Evolutionary conservation across 2,113 vertebrate species (phyloP), one percentile per base, ranked within the genome.

Genomic region (Macrotis lagotis): DNA sequence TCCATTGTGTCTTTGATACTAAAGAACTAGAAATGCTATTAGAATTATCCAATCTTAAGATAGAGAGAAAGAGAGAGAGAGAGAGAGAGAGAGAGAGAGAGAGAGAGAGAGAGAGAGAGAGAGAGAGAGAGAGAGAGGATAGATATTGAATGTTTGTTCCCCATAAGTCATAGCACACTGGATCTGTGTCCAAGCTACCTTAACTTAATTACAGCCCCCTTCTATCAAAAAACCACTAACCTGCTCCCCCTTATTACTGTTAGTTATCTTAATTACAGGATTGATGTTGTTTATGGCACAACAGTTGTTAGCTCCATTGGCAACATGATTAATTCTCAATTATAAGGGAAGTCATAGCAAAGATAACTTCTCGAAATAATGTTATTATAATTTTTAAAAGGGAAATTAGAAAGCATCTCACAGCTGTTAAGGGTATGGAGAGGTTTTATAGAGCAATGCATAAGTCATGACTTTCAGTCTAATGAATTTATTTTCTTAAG

Each of bases 391-490:
- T 99, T 99, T 99, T 83, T 98, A 98, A 99, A 99, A 96, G 74
- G 95, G 97, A 98, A 99, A 99, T 99, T 98, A 98, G 95, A 98
- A 98, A 99, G 98, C 97, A 98, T 97, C 97, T 98, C 98, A 98
- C 98, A 99, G 98, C 98, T 99, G 98, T 98, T 98, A 98, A 98
- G 66, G 95, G 94, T 96, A 96, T 97, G 94, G 98, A 99, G 98
- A 97, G 90, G 98, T 96, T 97, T 98, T 98, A 92, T 98, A 90
- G 91, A 98, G 96, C 98, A 98, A 98, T 98, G 91, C 97, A 98
- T 98, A 98, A 98, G 98, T 98, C 97, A 98, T 98, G 97, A 93
- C 96, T 97, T 98, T 98, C 96, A 97, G 92, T 47, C 51, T 95
- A 97, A 97, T 93, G 92, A 52, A 97, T 98, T 98, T 93, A 26